Evolutionary conservation across 2,888 invertebrate genomes (phyloP).

Genomic region (Erebia palarica): DNA sequence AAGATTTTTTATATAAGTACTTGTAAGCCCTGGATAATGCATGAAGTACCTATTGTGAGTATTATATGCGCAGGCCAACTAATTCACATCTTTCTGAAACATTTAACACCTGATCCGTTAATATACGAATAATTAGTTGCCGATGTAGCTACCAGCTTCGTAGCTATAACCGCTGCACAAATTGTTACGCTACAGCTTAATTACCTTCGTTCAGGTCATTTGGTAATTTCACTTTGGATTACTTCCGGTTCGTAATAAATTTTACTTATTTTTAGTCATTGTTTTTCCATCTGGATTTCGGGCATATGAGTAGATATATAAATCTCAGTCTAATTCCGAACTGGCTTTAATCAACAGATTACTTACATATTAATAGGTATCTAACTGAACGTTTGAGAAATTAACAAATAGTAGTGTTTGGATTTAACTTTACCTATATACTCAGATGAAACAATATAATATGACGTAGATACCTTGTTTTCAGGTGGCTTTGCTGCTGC

Average conservation of each 20-base stretch:
- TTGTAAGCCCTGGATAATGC: background rate
- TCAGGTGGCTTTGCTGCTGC: slow-evolving; percentile 77
- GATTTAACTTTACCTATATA: no score
- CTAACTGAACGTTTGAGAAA: no score
- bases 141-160: background rate
- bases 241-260: background rate
- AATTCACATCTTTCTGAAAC: background rate
- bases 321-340: no score
- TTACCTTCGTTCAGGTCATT: background rate
- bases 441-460: no score
- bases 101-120: slow-evolving; percentile 11
- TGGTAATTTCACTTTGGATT: background rate
- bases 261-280: background rate
- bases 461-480: background rate
- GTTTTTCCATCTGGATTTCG: no score
- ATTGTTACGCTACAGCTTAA: background rate
- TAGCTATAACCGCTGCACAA: background rate
- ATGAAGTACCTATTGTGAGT: background rate
- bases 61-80: background rate
- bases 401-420: no score
- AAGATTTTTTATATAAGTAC: background rate
- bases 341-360: no score
- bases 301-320: no score
- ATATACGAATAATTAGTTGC: background rate
- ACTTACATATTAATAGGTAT: no score